Conservation (phyloP, 2,888 invertebrate species). For the Parnassius mnemosyne region DNA sequence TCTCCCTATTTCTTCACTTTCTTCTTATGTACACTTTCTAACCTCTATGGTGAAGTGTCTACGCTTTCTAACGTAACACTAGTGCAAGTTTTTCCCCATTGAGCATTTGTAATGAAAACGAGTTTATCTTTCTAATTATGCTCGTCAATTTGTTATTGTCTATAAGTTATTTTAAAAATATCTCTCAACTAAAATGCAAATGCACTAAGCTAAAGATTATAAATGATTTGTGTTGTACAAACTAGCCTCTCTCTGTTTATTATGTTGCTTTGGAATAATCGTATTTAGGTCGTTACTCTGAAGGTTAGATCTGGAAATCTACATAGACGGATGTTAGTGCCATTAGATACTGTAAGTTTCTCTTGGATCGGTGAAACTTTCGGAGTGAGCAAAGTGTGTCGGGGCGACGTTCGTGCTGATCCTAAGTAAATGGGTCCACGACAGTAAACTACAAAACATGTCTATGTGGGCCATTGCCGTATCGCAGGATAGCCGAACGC, state of each 20-base stretch:
- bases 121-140: slow-evolving; percentile 48
- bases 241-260: slow-evolving; percentile 49
- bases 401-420: slow-evolving; percentile 65
- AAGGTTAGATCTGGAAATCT: slow-evolving; percentile 77
- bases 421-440: slow-evolving; percentile 73
- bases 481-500: slow-evolving; percentile 55
- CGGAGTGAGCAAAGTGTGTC: slow-evolving; percentile 72
- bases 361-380: slow-evolving; percentile 74
- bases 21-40: slow-evolving; percentile 78
- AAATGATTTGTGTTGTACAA: slow-evolving; percentile 25
- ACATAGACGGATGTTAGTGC: slow-evolving; percentile 77
- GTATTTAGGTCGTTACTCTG: slow-evolving; percentile 70
- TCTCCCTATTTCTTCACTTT: slow-evolving; percentile 77
- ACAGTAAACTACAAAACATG: slow-evolving; percentile 71
- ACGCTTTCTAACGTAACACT: slow-evolving; percentile 76
- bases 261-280: slow-evolving; percentile 55
- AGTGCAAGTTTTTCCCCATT: slow-evolving; percentile 75
- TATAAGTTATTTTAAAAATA: slow-evolving; percentile 24
- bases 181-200: background rate
- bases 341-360: slow-evolving; percentile 77
- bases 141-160: slow-evolving; percentile 20
- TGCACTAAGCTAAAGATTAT: background rate
- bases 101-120: slow-evolving; percentile 70
- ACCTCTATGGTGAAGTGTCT: slow-evolving; percentile 76
- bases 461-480: slow-evolving; percentile 71